Conservation (phyloP, 2,113 vertebrate genomes). For the Ctenodactylus gundi region DNA sequence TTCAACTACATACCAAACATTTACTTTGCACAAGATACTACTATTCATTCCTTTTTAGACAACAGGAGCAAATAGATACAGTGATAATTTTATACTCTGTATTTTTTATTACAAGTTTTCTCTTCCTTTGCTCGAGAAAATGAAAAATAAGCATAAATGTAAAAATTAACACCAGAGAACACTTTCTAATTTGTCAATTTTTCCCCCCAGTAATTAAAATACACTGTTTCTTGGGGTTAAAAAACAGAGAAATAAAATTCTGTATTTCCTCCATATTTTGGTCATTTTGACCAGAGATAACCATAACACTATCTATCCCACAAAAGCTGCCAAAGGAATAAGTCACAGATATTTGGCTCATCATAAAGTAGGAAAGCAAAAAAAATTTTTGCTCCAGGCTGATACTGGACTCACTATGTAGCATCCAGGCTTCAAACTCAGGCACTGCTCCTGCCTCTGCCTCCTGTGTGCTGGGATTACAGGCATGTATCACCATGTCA, state of each 20-base stretch:
- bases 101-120: background rate
- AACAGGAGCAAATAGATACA: background rate
- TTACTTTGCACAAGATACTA: background rate
- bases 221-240: background rate
- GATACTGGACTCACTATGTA: too few relatives aligned
- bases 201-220: slow-evolving; percentile 20
- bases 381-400: too few relatives aligned
- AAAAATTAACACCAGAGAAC: background rate
- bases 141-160: background rate
- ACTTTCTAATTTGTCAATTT: background rate
- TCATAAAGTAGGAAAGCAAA: background rate
- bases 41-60: background rate
- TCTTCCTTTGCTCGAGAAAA: background rate
- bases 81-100: background rate
- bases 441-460: too few relatives aligned
- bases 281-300: background rate
- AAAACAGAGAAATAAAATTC: background rate
- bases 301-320: background rate
- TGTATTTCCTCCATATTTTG: background rate
- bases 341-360: too few relatives aligned
- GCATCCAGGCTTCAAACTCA: too few relatives aligned
- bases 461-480: too few relatives aligned
- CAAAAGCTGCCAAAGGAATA: background rate
- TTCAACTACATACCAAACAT: slow-evolving; percentile 9
- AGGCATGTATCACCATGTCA: too few relatives aligned